Conservation (phyloP, 1,140 invertebrate species). For the Drosophila lacertosa region DNA sequence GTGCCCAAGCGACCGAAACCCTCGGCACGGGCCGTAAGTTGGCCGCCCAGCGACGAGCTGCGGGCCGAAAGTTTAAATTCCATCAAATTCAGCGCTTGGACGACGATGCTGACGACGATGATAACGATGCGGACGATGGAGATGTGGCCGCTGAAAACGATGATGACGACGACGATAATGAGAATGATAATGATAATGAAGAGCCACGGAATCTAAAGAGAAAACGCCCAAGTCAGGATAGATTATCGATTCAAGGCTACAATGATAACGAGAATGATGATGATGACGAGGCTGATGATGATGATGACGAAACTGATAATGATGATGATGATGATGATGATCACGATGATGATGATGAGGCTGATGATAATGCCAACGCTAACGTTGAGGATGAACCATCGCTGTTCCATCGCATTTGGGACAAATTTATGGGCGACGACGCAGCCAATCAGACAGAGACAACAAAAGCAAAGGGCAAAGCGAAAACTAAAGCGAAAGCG, state of each 20-base stretch:
- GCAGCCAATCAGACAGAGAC: constrained; percentile 4
- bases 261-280: constrained; percentile 23
- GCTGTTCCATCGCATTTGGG: constrained; percentile 17
- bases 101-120: constrained; percentile 26
- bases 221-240: not conserved
- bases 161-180: constrained; percentile 13
- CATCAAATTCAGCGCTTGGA: constrained; percentile 62
- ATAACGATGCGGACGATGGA: constrained; percentile 1
- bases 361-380: not conserved
- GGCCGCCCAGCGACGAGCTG: constrained; percentile 22
- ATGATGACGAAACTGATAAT: not conserved
- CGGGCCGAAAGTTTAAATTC: constrained; percentile 65
- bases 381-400: constrained; percentile 6
- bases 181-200: not conserved
- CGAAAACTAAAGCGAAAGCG: not conserved
- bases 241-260: constrained; percentile 20
- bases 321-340: constrained; percentile 9
- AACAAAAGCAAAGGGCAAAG: too few relatives aligned
- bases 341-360: constrained; percentile 20
- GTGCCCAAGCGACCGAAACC: constrained; percentile 27
- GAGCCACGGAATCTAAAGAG: not conserved
- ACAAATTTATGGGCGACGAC: constrained; percentile 18
- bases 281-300: not conserved
- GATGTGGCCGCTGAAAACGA: not conserved
- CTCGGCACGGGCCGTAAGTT: constrained; percentile 5